Percentiles rank a stretch among this genome's conserved stretches.
phyloP scores from a whole-genome alignment of 2,888 invertebrate genomes.

The Apamea epomidion region DNA sequence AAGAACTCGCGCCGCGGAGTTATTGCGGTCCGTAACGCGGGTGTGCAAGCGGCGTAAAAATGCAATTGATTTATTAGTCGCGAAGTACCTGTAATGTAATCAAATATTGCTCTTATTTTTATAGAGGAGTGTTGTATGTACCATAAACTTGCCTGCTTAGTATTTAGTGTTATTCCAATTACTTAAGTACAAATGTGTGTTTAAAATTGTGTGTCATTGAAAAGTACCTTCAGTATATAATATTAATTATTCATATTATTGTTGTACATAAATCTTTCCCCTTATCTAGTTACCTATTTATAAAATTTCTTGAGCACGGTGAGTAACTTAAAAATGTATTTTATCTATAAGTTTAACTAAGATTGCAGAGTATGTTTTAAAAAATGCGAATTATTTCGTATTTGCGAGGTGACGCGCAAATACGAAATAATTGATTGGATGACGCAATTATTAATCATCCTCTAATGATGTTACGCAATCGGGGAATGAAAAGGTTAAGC shows the following conservation, averaged over 20 bases:
- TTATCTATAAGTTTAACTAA: not conserved
- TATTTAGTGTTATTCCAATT: constrained; percentile 43
- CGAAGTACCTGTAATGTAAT: constrained; percentile 29
- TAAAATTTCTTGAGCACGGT: constrained; percentile 33
- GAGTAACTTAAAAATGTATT: constrained; percentile 43
- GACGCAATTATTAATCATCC: not conserved
- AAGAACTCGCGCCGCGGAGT: not conserved
- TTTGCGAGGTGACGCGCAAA: no score
- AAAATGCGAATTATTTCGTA: no score
- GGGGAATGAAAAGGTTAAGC: not conserved
- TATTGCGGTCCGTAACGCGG: no score
- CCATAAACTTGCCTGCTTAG: constrained; percentile 58
- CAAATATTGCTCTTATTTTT: constrained; percentile 41
- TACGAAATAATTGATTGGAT: not conserved
- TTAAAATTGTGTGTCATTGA: constrained; percentile 29
- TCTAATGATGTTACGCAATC: not conserved
- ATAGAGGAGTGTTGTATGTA: constrained; percentile 36
- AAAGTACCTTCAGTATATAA: constrained; percentile 27
- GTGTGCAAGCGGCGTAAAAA: constrained; percentile 20
- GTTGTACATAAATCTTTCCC: constrained; percentile 43
- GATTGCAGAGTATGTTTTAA: not conserved
- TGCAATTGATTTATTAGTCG: constrained; percentile 13
- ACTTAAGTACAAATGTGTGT: constrained; percentile 51
- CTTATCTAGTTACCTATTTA: not conserved
- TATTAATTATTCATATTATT: constrained; percentile 35